Percentiles rank a stretch among this genome's conserved stretches.
Conservation (phyloP, 2,797 vertebrate species). For the Mormyrops attenuatus region DNA sequence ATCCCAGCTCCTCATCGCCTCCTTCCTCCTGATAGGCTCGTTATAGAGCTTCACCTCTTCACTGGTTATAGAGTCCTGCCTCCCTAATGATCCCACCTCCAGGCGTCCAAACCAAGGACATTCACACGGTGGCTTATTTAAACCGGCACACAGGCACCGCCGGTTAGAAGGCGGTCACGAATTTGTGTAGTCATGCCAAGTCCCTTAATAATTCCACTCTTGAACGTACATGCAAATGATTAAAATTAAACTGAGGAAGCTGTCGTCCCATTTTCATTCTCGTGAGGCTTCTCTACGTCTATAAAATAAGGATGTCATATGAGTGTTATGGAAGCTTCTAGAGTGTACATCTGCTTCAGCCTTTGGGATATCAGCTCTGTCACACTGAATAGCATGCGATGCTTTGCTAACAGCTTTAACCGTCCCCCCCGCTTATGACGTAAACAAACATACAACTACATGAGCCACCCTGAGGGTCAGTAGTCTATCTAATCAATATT, state of each 20-base stretch:
- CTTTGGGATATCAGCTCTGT: not conserved
- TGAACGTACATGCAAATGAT: not conserved
- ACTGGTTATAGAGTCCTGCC: conserved; percentile 13
- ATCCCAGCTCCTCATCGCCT: not conserved
- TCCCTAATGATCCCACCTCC: not conserved
- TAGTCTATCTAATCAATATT: not conserved
- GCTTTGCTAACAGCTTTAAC: not conserved
- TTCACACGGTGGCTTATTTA: not conserved
- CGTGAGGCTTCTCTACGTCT: not conserved
- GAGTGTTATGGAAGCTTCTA: not conserved
- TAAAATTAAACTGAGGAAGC: not conserved
- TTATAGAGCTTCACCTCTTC: conserved; percentile 18
- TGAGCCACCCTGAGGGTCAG: not conserved
- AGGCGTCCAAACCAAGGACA: not conserved
- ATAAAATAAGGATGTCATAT: not conserved
- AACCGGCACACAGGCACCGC: not conserved
- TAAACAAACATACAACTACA: not conserved
- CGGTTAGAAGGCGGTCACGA: not conserved
- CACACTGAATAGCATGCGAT: not conserved
- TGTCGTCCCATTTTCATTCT: not conserved
- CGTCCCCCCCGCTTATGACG: not conserved
- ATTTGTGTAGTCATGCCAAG: conserved; percentile 1
- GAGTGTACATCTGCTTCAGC: not conserved
- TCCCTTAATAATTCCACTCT: not conserved
- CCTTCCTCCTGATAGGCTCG: conserved; percentile 29